A percentile compares a stretch with the other conserved stretches of the same genome.
phyloP scores from a whole-genome alignment of 2,797 vertebrate genomes.

The Gobionotothen gibberifrons region DNA sequence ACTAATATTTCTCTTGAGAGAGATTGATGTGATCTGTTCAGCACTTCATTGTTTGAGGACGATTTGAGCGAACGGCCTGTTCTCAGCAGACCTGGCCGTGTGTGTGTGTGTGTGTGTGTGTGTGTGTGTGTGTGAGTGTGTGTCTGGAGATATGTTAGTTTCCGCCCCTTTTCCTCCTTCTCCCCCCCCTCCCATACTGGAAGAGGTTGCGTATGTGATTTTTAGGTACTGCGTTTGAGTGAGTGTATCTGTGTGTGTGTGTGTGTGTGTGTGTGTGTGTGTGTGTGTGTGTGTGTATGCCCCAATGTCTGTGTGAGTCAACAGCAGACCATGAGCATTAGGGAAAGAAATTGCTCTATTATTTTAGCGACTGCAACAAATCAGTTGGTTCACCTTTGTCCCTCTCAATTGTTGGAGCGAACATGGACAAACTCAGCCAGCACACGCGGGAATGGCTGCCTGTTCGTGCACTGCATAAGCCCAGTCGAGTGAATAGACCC shows the following conservation, averaged over 20 bases:
- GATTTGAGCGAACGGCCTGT: conserved; percentile 80
- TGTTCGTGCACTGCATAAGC: conserved; percentile 66
- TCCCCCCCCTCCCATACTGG: conserved; percentile 44
- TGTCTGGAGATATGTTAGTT: conserved; percentile 79
- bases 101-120: conserved; percentile 1
- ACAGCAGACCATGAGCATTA: conserved; percentile 73
- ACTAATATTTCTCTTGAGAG: conserved; percentile 82
- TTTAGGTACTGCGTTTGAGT: conserved; percentile 16
- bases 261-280: conserved; percentile 18
- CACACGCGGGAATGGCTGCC: conserved; percentile 65
- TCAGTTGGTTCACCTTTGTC: conserved; percentile 79
- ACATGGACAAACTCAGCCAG: conserved; percentile 70
- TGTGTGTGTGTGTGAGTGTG: conserved; percentile 35
- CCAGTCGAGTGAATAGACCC: conserved; percentile 70
- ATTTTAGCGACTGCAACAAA: conserved; percentile 82
- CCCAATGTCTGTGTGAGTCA: conserved; percentile 47
- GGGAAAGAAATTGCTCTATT: conserved; percentile 83
- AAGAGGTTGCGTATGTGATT: conserved; percentile 47
- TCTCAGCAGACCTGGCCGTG: conserved; percentile 68
- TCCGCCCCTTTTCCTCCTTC: conserved; percentile 48
- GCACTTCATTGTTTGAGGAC: conserved; percentile 79
- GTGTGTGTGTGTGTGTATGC: conserved; percentile 13
- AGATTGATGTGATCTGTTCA: conserved; percentile 84
- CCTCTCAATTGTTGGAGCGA: conserved; percentile 73
- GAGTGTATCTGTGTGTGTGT: conserved; percentile 26